These are phyloP conservation scores for Ptychobarbus kaznakovi DNA, from an alignment of 2,797 vertebrate species.

Conservation along the genomic window DNA sequence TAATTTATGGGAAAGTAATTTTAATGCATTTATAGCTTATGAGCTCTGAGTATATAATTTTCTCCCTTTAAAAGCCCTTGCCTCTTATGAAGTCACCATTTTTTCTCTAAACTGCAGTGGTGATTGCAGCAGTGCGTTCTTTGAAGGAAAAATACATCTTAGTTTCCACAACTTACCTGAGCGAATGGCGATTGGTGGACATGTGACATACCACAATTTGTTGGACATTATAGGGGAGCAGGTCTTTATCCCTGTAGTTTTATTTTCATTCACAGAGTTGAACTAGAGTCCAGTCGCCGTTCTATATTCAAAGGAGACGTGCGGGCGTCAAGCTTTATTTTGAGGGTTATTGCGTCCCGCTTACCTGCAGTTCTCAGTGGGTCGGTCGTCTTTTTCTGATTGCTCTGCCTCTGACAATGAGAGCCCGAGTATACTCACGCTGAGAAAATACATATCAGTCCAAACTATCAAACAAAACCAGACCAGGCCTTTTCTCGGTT, in stretches of 20 bases:
- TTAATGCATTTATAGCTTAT: conserved; percentile 42
- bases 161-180: not conserved
- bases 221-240: not conserved
- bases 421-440: conserved; percentile 26
- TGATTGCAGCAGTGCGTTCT: not conserved
- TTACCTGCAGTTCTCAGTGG: conserved; percentile 33
- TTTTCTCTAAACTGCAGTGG: not conserved
- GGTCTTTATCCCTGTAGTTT: conserved; percentile 37
- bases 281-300: not conserved
- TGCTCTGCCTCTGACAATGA: conserved; percentile 32
- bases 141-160: not conserved
- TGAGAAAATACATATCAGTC: conserved; percentile 48
- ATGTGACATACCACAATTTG: not conserved
- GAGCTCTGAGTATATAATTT: conserved; percentile 33
- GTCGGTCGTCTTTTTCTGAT: conserved; percentile 7
- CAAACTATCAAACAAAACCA: conserved; percentile 38
- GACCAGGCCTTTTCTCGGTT: conserved; percentile 3
- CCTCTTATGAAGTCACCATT: conserved; percentile 17
- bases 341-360: conserved; percentile 32
- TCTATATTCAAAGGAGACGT: conserved; percentile 30
- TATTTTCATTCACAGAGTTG: conserved; percentile 18
- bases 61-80: conserved; percentile 17
- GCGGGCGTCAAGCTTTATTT: conserved; percentile 21
- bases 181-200: conserved; percentile 1
- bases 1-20: conserved; percentile 47